Percentiles rank a stretch among this genome's conserved stretches.
Evolutionary conservation across 2,113 vertebrate species (phyloP).

Genomic region (Raphicerus campestris): DNA sequence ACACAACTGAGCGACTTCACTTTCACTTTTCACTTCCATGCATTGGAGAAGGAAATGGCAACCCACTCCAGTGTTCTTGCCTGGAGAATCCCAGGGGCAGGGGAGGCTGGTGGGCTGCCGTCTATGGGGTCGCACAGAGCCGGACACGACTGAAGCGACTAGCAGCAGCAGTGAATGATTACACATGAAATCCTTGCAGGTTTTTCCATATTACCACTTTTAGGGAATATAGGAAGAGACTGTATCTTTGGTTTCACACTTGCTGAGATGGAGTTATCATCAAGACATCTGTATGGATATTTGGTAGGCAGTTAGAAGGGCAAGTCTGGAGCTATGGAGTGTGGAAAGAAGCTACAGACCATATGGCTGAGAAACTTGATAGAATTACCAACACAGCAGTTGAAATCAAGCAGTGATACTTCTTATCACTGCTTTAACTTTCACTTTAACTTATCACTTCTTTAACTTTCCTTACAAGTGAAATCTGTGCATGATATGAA

Average conservation of each 20-base stretch:
- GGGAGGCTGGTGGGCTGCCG: too few species aligned
- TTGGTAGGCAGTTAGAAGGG: neutral
- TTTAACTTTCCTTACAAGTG: conserved; percentile 11
- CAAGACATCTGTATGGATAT: neutral
- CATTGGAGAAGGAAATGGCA: too few species aligned
- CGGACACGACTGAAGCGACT: too few species aligned
- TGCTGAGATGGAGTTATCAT: neutral
- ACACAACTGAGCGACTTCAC: too few species aligned
- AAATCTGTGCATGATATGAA: neutral
- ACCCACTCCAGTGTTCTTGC: too few species aligned
- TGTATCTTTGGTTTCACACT: neutral
- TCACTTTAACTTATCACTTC: too few species aligned
- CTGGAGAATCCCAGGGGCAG: too few species aligned
- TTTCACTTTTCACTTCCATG: too few species aligned
- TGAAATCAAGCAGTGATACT: neutral
- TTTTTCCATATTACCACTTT: neutral
- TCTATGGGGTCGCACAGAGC: too few species aligned
- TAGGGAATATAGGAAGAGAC: neutral
- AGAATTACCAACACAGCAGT: neutral
- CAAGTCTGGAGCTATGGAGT: neutral
- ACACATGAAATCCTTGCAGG: neutral
- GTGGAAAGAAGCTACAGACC: neutral
- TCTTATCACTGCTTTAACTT: neutral
- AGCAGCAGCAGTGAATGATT: neutral
- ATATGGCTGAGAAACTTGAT: neutral